These are phyloP conservation scores for Drosophila carrolli DNA, from an alignment of 1,140 invertebrate genomes.

Conservation along the genomic window DNA sequence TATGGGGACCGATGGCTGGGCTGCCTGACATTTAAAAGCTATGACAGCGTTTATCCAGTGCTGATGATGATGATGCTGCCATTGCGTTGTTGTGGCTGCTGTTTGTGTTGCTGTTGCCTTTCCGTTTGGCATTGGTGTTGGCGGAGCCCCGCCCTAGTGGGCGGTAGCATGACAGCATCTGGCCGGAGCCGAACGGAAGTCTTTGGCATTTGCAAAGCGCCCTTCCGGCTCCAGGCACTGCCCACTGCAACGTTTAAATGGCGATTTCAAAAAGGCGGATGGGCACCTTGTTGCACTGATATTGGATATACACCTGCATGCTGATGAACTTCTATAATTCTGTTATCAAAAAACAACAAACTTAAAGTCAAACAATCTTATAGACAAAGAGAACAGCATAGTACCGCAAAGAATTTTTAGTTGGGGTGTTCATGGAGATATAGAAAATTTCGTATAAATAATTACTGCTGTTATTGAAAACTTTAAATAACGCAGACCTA, in stretches of 20 bases:
- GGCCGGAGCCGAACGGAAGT: constrained; percentile 48
- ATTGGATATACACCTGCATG: background rate
- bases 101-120: constrained; percentile 14
- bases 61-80: constrained; percentile 27
- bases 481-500: too few species aligned
- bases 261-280: constrained; percentile 5
- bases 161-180: constrained; percentile 46
- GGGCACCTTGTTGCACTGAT: constrained; percentile 9
- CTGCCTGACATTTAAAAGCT: constrained; percentile 73
- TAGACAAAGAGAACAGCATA: too few species aligned
- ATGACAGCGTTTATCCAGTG: constrained; percentile 69
- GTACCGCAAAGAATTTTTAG: too few species aligned
- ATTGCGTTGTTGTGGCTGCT: constrained; percentile 4
- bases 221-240: constrained; percentile 33
- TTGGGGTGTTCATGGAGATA: too few species aligned
- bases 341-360: too few species aligned
- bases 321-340: too few species aligned
- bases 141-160: constrained; percentile 26
- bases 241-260: constrained; percentile 11
- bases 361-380: too few species aligned
- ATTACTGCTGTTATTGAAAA: too few species aligned
- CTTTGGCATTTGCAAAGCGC: constrained; percentile 60
- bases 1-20: constrained; percentile 41
- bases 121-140: constrained; percentile 11
- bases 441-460: too few species aligned